Evolutionary conservation across 2,113 vertebrate species (phyloP).

Genomic region (Otolemur garnettii): DNA sequence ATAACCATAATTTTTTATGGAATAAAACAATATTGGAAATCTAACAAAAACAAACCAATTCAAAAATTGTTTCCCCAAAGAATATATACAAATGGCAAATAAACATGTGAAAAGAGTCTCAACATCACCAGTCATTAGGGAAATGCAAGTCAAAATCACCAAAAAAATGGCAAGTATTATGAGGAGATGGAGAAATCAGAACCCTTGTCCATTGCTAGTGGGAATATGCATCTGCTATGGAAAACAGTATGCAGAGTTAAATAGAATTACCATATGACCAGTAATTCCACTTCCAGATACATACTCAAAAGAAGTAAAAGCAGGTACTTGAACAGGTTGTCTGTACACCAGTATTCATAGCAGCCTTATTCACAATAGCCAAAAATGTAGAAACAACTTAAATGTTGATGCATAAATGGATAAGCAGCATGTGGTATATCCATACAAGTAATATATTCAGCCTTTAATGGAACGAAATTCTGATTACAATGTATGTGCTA

Average conservation of each 20-base stretch:
- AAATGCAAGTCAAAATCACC: neutral
- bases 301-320: neutral
- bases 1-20: neutral
- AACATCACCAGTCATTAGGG: neutral
- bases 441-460: neutral
- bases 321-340: neutral
- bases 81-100: neutral
- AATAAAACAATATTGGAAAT: conserved; percentile 25
- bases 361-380: conserved; percentile 16
- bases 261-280: neutral
- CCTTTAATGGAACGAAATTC: neutral
- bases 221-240: neutral
- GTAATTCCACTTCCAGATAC: neutral
- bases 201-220: neutral
- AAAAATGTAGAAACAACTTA: conserved; percentile 8
- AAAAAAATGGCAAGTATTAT: neutral
- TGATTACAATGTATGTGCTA: neutral
- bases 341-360: neutral
- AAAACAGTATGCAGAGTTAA: neutral
- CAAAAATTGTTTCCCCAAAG: conserved; percentile 18
- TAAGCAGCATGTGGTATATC: neutral
- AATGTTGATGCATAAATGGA: neutral
- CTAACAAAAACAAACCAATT: neutral
- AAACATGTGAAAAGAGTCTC: neutral
- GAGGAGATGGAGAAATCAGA: neutral